These are phyloP conservation scores for Coccyzus lansbergi DNA, from an alignment of 2,797 vertebrate genomes.

Conservation along the genomic window DNA sequence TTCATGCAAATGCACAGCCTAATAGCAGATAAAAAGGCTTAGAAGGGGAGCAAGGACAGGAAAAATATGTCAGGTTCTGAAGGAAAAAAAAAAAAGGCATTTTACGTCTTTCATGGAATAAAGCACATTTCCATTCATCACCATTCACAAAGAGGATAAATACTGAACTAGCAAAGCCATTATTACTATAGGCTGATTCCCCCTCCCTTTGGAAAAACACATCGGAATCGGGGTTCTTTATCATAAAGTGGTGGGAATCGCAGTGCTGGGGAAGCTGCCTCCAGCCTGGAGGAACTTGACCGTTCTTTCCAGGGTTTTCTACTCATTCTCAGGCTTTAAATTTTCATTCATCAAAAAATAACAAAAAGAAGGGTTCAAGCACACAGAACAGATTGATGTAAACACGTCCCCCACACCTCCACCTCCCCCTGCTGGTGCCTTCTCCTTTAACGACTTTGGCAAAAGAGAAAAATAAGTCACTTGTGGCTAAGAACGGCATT, in stretches of 20 bases:
- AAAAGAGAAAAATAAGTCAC: conserved; percentile 11
- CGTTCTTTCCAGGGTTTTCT: neutral
- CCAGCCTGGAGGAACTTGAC: neutral
- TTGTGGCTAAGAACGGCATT: neutral
- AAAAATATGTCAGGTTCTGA: neutral
- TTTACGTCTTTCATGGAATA: neutral
- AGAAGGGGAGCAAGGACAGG: neutral
- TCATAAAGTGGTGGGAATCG: neutral
- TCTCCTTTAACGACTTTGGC: neutral
- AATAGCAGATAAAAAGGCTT: neutral
- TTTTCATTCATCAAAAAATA: conserved; percentile 50
- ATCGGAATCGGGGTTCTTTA: neutral
- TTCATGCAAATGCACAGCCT: neutral
- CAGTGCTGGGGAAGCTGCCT: neutral
- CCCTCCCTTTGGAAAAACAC: neutral
- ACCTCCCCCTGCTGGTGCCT: neutral
- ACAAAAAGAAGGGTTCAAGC: neutral
- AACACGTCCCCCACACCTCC: neutral
- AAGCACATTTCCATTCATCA: neutral
- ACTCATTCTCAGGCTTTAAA: neutral
- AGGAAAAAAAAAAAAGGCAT: neutral
- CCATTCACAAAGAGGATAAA: neutral
- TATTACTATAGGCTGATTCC: conserved; percentile 7
- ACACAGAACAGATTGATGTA: neutral
- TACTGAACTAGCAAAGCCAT: neutral